Evolutionary conservation across 2,797 vertebrate genomes (phyloP).

Genomic region (Meriones psammophilus): DNA sequence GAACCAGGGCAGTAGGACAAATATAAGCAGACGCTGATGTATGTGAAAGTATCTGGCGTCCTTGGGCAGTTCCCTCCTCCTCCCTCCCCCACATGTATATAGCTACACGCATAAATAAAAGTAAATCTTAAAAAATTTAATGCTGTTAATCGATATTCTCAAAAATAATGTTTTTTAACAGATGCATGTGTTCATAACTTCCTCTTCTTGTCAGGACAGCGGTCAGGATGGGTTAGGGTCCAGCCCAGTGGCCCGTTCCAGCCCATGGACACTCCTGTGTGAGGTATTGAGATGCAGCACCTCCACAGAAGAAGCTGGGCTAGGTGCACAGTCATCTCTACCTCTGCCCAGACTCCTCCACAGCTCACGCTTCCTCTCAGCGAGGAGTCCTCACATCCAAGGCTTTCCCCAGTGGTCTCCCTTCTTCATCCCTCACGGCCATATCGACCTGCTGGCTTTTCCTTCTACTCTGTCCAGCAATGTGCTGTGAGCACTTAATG

Average conservation of each 20-base stretch:
- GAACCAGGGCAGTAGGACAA: neutral
- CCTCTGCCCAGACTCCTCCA: too few species aligned
- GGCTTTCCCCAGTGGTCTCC: too few species aligned
- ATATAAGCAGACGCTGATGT: neutral
- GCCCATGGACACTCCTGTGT: neutral
- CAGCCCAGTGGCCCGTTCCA: neutral
- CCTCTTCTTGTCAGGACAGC: neutral
- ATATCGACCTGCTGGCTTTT: too few species aligned
- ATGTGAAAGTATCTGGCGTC: neutral
- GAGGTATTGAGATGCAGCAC: neutral
- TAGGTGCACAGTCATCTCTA: neutral
- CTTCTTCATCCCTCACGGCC: too few species aligned
- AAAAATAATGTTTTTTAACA: neutral
- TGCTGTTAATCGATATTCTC: neutral
- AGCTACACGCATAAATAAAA: neutral
- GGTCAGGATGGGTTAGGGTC: neutral
- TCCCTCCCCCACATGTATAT: neutral
- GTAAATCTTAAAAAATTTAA: neutral
- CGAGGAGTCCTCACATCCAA: too few species aligned
- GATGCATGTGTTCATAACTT: neutral
- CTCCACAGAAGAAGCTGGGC: neutral
- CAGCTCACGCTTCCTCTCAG: too few species aligned
- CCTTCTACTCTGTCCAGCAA: neutral
- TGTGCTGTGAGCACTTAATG: neutral
- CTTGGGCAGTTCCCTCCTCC: neutral